phyloP scores from a whole-genome alignment of 1,140 invertebrate species.

The Dufourea novaeangliae region DNA sequence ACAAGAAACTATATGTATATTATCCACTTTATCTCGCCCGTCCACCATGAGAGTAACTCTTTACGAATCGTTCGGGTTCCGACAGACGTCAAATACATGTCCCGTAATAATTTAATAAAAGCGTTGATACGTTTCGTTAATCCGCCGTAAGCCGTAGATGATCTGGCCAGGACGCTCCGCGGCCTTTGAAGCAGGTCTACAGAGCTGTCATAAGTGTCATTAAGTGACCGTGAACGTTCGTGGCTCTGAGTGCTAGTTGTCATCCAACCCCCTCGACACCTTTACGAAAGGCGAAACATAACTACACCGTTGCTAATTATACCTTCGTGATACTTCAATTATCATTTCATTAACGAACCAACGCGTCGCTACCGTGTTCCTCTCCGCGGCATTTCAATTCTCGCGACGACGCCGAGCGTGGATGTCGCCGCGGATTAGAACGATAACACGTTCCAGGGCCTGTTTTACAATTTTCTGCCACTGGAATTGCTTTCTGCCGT shows the following conservation, averaged over 20 bases:
- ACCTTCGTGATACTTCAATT: slow-evolving; percentile 49
- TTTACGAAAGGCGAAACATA: background rate
- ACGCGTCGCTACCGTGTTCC: background rate
- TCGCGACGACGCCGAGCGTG: background rate
- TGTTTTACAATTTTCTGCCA: background rate
- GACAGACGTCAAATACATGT: slow-evolving; percentile 17
- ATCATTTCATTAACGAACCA: slow-evolving; percentile 50
- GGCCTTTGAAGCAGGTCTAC: background rate
- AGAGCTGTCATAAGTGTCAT: slow-evolving; percentile 56
- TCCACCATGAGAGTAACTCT: background rate
- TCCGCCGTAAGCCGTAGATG: slow-evolving; percentile 15
- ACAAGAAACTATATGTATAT: background rate
- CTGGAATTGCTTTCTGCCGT: background rate
- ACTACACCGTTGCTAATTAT: slow-evolving; percentile 40
- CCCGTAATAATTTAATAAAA: slow-evolving; percentile 38
- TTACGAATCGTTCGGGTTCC: background rate
- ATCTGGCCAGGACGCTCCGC: slow-evolving; percentile 21
- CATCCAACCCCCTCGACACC: slow-evolving; percentile 12
- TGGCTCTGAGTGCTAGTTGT: slow-evolving; percentile 46
- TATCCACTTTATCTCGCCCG: background rate
- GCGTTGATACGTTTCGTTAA: slow-evolving; percentile 33
- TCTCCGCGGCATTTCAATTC: slow-evolving; percentile 24
- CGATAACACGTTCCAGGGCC: background rate
- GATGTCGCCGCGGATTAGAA: slow-evolving; percentile 17
- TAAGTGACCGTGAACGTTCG: slow-evolving; percentile 46